phyloP scores from a whole-genome alignment of 2,797 vertebrate genomes.

The Amblyopsis hoosieri region DNA sequence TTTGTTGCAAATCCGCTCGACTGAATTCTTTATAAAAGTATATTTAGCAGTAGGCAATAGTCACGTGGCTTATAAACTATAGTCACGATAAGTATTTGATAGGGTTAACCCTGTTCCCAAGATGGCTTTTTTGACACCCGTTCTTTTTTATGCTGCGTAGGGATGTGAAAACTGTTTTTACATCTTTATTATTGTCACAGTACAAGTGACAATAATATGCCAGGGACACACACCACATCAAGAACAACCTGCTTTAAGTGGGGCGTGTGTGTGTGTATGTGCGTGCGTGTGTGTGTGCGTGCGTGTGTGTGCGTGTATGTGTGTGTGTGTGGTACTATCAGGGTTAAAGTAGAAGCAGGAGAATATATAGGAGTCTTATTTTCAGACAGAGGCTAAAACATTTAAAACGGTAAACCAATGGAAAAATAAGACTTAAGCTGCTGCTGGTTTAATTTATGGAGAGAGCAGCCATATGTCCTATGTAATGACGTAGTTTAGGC shows the following conservation, averaged over 20 bases:
- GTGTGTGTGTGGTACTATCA: too few species aligned
- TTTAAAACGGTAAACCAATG: not conserved
- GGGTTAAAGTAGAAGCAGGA: too few species aligned
- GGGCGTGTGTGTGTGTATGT: too few species aligned
- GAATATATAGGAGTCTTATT: too few species aligned
- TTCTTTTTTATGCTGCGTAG: not conserved
- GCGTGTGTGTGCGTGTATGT: too few species aligned
- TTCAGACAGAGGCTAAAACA: not conserved
- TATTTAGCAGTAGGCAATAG: constrained; percentile 4
- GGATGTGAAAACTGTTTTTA: not conserved
- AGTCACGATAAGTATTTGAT: too few species aligned
- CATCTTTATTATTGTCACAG: not conserved
- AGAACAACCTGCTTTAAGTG: too few species aligned
- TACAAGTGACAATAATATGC: not conserved
- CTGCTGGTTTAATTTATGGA: constrained; percentile 69
- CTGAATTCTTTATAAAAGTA: constrained; percentile 9
- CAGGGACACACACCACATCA: too few species aligned
- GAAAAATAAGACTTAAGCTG: constrained; percentile 16
- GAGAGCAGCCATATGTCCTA: constrained; percentile 71
- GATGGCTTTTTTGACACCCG: constrained; percentile 28
- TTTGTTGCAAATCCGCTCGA: constrained; percentile 55
- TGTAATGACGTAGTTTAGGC: constrained; percentile 71
- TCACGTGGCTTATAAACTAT: constrained; percentile 25
- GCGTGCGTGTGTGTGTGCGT: too few species aligned
- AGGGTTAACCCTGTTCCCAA: too few species aligned